These are phyloP conservation scores for Choristoneura rosaceana DNA, from an alignment of 2,888 invertebrate species.

Conservation along the genomic window DNA sequence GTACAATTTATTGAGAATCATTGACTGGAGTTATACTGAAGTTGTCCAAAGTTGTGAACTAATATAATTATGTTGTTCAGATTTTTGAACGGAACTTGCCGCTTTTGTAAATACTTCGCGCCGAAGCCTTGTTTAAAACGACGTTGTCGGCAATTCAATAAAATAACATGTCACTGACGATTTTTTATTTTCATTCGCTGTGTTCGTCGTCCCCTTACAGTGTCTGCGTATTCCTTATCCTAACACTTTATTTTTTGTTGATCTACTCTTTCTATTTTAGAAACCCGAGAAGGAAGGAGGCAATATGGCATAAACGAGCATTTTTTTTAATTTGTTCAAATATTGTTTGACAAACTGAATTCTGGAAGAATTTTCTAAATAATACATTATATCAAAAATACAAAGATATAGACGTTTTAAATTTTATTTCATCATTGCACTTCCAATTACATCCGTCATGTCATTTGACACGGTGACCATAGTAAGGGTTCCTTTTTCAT, in stretches of 20 bases:
- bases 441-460: no score
- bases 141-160: slow-evolving; percentile 43
- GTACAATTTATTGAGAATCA: slow-evolving; percentile 52
- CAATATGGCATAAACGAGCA: no score
- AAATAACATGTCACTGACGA: slow-evolving; percentile 40
- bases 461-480: no score
- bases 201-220: not conserved
- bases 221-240: not conserved
- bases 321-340: no score
- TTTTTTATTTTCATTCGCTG: slow-evolving; percentile 21
- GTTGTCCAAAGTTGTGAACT: slow-evolving; percentile 66
- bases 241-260: not conserved
- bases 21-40: slow-evolving; percentile 58
- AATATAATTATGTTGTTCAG: slow-evolving; percentile 57
- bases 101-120: slow-evolving; percentile 62
- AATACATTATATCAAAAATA: no score
- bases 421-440: no score
- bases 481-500: no score
- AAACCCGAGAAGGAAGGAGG: no score
- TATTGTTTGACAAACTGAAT: no score
- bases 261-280: not conserved
- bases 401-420: no score
- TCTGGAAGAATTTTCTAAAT: no score
- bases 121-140: slow-evolving; percentile 54
- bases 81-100: slow-evolving; percentile 50